A percentile compares a stretch with the other conserved stretches of the same genome.
Evolutionary conservation across 2,113 vertebrate genomes (phyloP).

Genomic region (Mobula hypostoma): DNA sequence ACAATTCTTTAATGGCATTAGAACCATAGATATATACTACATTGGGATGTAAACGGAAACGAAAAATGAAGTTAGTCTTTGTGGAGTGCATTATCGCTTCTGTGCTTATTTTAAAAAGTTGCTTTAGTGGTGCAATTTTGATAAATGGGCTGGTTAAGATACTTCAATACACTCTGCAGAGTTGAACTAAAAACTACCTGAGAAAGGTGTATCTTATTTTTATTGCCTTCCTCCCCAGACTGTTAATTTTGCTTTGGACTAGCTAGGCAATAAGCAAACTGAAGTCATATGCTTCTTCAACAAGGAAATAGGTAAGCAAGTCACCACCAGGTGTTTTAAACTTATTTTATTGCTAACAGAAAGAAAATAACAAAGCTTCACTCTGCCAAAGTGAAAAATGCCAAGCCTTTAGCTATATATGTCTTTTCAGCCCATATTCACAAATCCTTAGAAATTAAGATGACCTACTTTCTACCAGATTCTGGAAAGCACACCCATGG

Average conservation of each 20-base stretch:
- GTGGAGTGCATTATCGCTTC: not conserved
- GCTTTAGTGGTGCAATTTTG: not conserved
- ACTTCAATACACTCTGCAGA: not conserved
- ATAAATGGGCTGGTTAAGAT: not conserved
- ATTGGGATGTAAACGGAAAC: no score
- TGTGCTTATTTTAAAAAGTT: not conserved
- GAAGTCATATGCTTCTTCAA: not conserved
- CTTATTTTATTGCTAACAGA: not conserved
- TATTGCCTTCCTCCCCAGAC: not conserved
- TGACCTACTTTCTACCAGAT: not conserved
- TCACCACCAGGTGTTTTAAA: not conserved
- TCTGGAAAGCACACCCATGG: not conserved
- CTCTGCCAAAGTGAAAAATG: not conserved
- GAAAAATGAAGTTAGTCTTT: not conserved
- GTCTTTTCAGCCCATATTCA: not conserved
- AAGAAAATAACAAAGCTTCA: not conserved
- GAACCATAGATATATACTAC: not conserved
- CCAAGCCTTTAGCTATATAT: not conserved
- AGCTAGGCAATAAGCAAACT: not conserved
- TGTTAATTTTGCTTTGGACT: not conserved
- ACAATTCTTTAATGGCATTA: not conserved
- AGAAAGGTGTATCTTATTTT: not conserved
- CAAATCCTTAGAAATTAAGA: not conserved
- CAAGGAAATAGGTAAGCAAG: not conserved
- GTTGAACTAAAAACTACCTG: not conserved